These are phyloP conservation scores for Synanthedon vespiformis DNA, from an alignment of 2,888 invertebrate genomes.

Conservation along the genomic window DNA sequence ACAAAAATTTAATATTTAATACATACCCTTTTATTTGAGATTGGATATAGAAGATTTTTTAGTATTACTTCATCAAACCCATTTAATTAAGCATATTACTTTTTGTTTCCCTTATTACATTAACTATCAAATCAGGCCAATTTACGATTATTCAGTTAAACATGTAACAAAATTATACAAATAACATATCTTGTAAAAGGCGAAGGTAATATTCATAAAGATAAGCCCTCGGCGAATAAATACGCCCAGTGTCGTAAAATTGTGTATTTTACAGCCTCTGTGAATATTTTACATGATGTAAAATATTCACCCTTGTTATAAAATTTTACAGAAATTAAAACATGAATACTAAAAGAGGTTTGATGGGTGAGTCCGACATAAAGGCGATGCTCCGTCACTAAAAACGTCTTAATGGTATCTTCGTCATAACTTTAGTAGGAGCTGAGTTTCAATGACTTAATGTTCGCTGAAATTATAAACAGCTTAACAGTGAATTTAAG, in stretches of 20 bases:
- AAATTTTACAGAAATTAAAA: slow-evolving; percentile 11
- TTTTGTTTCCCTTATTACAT: neutral
- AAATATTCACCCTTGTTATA: slow-evolving; percentile 32
- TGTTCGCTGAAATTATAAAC: too few species aligned
- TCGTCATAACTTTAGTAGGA: too few species aligned
- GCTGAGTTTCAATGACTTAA: too few species aligned
- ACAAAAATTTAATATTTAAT: too few species aligned
- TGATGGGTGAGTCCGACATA: neutral
- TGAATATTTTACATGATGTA: slow-evolving; percentile 25
- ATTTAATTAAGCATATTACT: too few species aligned
- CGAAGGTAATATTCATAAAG: slow-evolving; percentile 23
- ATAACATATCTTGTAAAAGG: slow-evolving; percentile 1
- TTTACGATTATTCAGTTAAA: neutral
- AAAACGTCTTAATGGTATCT: neutral
- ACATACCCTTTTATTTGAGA: too few species aligned
- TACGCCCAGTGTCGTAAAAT: slow-evolving; percentile 10
- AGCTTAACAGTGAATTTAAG: too few species aligned
- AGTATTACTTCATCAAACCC: too few species aligned
- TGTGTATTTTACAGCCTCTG: slow-evolving; percentile 26
- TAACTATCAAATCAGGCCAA: neutral
- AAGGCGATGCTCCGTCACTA: neutral
- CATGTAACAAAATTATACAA: neutral
- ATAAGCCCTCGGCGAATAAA: slow-evolving; percentile 10
- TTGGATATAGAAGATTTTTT: too few species aligned
- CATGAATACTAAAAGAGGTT: slow-evolving; percentile 5